Evolutionary conservation across 2,888 invertebrate species (phyloP), one percentile per base, ranked within the genome.

Genomic region (Drosophila rubida): DNA sequence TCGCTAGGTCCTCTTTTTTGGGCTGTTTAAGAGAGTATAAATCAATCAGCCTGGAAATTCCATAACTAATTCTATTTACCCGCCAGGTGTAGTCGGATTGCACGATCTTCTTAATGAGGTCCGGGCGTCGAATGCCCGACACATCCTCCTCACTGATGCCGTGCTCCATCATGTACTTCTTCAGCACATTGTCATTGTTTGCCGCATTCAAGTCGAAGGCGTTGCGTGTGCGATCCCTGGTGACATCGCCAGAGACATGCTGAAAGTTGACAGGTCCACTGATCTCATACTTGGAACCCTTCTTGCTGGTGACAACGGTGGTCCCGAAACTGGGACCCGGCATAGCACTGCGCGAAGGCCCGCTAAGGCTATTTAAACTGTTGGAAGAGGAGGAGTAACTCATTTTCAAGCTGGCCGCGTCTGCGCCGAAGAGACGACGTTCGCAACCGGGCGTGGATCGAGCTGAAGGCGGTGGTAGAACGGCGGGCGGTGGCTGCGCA

Each of bases 41-140:
- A 3, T 14, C 6, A 22, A 11, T 11, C 11, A 11, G 11, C 1
- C 8, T 3, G n/a, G 4, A 4, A 22, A 22, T 42, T 32, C 9
- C 13, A 0, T 11, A 6, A 13, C 13, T 22, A 27, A 9, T 22
- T 53, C 30, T 22, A 0, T 23, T 9, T 45, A 61, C 90, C 87
- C 83, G 74, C 90, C 90, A 90, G 0, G 89, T 90, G 19, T 67
- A 90, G 39, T 87, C 83, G 2, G 90, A 90, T 27, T 90, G 90
- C 0, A 90, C 80, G 60, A 90, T 90, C 16, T 78, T 88, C 44
- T 69, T 80, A 22, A 90, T 71, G 14, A 90, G 59, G 7, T 90
- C 91, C 54, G 84, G 82, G 0, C 67, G 80, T 0, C 77, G 80
- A 60, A 90, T 89, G 13, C 83, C 77, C 4, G 63, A 73, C 11